These are phyloP conservation scores for Amphilophus citrinellus DNA, from an alignment of 2,113 vertebrate species.

Conservation along the genomic window DNA sequence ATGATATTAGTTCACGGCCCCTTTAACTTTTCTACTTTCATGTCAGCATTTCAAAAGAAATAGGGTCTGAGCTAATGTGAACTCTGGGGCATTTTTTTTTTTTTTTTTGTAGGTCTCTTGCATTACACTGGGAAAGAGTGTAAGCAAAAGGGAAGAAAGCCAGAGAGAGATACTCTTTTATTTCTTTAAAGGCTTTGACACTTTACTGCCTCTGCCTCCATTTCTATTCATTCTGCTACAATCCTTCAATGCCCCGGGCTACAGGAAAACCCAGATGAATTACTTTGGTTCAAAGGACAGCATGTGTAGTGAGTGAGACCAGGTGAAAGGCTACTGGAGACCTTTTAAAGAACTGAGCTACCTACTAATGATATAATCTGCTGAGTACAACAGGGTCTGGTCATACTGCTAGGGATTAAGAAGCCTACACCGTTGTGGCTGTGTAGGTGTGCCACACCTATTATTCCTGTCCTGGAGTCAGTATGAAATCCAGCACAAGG, in stretches of 20 bases:
- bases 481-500: constrained; percentile 77
- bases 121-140: not conserved
- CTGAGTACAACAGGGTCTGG: constrained; percentile 59
- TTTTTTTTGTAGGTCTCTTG: not conserved
- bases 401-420: constrained; percentile 55
- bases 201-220: not conserved
- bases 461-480: constrained; percentile 58
- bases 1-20: constrained; percentile 19
- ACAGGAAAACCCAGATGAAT: constrained; percentile 4
- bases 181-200: constrained; percentile 1
- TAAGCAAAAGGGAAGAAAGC: not conserved
- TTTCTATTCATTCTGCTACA: constrained; percentile 12
- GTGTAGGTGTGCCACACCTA: constrained; percentile 55
- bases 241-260: not conserved
- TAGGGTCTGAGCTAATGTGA: constrained; percentile 31
- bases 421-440: constrained; percentile 38
- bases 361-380: constrained; percentile 68
- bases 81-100: constrained; percentile 22
- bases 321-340: constrained; percentile 21
- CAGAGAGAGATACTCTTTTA: not conserved
- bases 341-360: constrained; percentile 44
- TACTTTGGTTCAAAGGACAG: constrained; percentile 17
- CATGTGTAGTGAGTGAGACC: not conserved
- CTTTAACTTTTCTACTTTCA: constrained; percentile 29
- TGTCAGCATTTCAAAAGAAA: constrained; percentile 47